A percentile compares a stretch with the other conserved stretches of the same genome.
Evolutionary conservation across 2,888 invertebrate genomes (phyloP).

Genomic region (Ectemnius continuus): DNA sequence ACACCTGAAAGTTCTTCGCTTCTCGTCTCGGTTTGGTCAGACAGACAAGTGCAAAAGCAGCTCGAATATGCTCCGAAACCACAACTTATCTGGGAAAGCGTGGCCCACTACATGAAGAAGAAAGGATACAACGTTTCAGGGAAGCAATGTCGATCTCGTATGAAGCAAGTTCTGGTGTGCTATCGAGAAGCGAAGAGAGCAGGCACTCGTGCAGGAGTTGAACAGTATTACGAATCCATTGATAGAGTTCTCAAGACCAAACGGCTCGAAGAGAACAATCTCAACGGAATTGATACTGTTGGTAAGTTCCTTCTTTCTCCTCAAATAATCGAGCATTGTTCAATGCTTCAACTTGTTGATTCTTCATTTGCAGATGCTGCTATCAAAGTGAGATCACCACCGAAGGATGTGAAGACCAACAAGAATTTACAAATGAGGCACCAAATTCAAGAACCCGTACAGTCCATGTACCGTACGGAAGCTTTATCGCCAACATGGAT

Average conservation of each 20-base stretch:
- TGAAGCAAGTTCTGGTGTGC: slow-evolving; percentile 76
- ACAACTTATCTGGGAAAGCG: slow-evolving; percentile 75
- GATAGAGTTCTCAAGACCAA: slow-evolving; percentile 72
- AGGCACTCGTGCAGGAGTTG: slow-evolving; percentile 72
- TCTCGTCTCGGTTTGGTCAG: slow-evolving; percentile 76
- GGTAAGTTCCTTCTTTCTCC: slow-evolving; percentile 57
- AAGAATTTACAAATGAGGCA: slow-evolving; percentile 73
- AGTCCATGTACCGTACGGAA: slow-evolving; percentile 69
- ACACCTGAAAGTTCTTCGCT: slow-evolving; percentile 74
- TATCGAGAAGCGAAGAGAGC: slow-evolving; percentile 75
- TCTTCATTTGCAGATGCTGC: slow-evolving; percentile 63
- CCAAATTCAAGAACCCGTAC: slow-evolving; percentile 70
- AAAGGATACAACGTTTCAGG: slow-evolving; percentile 75
- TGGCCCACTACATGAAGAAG: slow-evolving; percentile 74
- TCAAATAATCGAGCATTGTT: not conserved
- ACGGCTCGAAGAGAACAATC: slow-evolving; percentile 56
- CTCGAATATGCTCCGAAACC: slow-evolving; percentile 71
- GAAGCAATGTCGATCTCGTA: slow-evolving; percentile 75
- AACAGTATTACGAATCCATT: slow-evolving; percentile 75
- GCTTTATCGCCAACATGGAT: slow-evolving; percentile 73
- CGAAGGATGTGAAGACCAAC: slow-evolving; percentile 74
- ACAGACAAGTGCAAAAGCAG: slow-evolving; percentile 75
- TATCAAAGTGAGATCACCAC: slow-evolving; percentile 69
- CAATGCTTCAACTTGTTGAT: not conserved
- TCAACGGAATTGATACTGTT: slow-evolving; percentile 73